Conservation (phyloP, 2,797 vertebrate genomes). For the Orientallactaga sibirica region DNA sequence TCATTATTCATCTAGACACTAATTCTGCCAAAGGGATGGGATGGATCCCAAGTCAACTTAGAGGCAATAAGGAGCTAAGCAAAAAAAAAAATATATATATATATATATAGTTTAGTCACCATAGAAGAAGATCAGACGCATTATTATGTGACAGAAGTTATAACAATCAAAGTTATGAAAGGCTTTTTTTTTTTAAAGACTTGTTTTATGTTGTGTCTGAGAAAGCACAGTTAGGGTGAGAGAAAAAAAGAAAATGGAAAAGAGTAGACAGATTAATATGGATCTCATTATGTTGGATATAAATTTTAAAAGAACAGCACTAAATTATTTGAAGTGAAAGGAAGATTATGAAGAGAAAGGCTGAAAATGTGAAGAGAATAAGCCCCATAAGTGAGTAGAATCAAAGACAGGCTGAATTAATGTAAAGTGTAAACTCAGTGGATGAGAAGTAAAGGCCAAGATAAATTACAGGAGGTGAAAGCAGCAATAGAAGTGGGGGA, state of each 20-base stretch:
- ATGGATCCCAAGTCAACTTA: conserved; percentile 40
- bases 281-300: conserved; percentile 76
- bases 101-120: conserved; percentile 67
- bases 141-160: conserved; percentile 81
- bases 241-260: conserved; percentile 60
- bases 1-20: conserved; percentile 73
- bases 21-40: conserved; percentile 59
- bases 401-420: conserved; percentile 81
- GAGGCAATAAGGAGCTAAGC: conserved; percentile 15
- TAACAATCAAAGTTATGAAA: conserved; percentile 83
- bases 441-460: conserved; percentile 75
- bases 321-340: conserved; percentile 81
- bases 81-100: conserved; percentile 71
- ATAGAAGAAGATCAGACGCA: conserved; percentile 77
- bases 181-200: conserved; percentile 32
- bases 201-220: conserved; percentile 77
- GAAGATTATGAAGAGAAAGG: conserved; percentile 57
- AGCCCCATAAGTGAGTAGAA: conserved; percentile 65
- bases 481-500: conserved; percentile 21
- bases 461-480: conserved; percentile 75
- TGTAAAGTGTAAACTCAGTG: conserved; percentile 66
- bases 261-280: conserved; percentile 75
- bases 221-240: conserved; percentile 63
- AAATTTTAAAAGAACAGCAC: conserved; percentile 73
- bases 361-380: conserved; percentile 68